These are phyloP conservation scores for Chaetoderma sp. DNA, from an alignment of 2,888 invertebrate species.

Conservation along the genomic window DNA sequence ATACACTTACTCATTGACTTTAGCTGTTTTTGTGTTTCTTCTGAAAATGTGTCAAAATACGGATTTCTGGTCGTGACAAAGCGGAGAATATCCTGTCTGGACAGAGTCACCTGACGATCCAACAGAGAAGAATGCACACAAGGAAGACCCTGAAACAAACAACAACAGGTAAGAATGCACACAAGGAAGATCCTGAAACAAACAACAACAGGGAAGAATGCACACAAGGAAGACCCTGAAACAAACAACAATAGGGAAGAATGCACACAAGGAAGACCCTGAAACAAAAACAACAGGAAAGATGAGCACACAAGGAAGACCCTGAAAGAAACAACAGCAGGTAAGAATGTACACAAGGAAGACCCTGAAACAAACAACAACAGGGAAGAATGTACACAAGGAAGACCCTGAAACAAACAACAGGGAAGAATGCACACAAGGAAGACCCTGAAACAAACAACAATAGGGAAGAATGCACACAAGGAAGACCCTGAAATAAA, in stretches of 20 bases:
- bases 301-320: neutral
- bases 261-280: constrained; percentile 54
- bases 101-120: constrained; percentile 78
- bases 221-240: no score
- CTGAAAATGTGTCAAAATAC: constrained; percentile 77
- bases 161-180: no score
- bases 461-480: no score
- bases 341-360: no score
- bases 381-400: neutral
- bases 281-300: constrained; percentile 7
- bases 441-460: no score
- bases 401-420: neutral
- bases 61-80: constrained; percentile 87
- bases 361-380: neutral
- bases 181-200: no score
- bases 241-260: no score
- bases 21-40: constrained; percentile 78
- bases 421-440: no score
- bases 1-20: constrained; percentile 79
- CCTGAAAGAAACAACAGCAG: no score
- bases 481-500: no score
- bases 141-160: no score
- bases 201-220: no score
- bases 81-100: constrained; percentile 81
- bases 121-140: constrained; percentile 38